Evolutionary conservation across 2,113 vertebrate species (phyloP), one percentile per base, ranked within the genome.

Genomic region (Eclectus roratus): DNA sequence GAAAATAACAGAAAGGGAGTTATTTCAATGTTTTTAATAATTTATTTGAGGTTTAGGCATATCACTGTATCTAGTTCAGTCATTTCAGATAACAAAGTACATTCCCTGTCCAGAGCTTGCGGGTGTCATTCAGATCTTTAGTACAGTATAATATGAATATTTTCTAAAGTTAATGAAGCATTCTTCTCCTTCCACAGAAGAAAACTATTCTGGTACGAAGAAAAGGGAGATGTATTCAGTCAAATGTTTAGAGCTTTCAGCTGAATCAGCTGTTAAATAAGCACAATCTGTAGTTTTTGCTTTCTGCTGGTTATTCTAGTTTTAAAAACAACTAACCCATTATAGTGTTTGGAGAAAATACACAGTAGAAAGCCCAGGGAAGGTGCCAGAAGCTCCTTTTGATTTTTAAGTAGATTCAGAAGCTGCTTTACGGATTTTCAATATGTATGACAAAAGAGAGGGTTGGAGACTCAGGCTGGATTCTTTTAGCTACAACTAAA

Each of bases 401-500:
- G 16, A 23, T 85, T 85, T 55, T 61, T 29, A 89, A 93, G 66
- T 19, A 89, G 44, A 73, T 65, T 85, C 41, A 77, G 44, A 85
- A 76, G 19, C 28, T 94, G 37, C 53, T 28, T 69, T 88, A 79
- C 35, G 78, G 86, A 71, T 81, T 89, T 94, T 82, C 47, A 72
- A 9, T 80, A 47, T 39, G 20, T 49, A 19, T 73, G 46, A 73
- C 76, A 64, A 84, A 92, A 89, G 44, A 84, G 41, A 74, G 13
- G 83, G 44, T 6, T 85, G 41, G 61, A 91, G 28, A 61, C 68
- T 72, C 41, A 82, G 91, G 41, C 13, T 91, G 49, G 53, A 72
- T 89, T 77, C 56, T 94, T 96, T 94, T 53, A 91, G 44, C 63
- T 92, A 35, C 66, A 80, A 63, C 87, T 95, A 56, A 73, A 95